Conservation (phyloP, 2,888 invertebrate genomes). For the Actias luna region DNA sequence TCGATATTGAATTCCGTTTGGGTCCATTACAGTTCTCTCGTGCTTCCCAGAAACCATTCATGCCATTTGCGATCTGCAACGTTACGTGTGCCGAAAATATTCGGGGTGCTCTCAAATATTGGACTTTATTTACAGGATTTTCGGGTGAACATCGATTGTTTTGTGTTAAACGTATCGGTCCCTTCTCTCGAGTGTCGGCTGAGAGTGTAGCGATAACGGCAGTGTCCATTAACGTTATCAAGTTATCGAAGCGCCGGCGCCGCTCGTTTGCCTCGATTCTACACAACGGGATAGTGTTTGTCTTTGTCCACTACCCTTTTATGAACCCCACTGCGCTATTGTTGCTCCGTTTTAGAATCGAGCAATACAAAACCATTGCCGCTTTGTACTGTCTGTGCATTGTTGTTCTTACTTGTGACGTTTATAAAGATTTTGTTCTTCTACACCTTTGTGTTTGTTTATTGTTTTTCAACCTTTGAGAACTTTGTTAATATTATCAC, state of each 20-base stretch:
- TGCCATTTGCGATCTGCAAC: constrained; percentile 45
- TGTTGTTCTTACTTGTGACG: not conserved
- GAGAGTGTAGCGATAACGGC: constrained; percentile 60
- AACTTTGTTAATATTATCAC: too few species aligned
- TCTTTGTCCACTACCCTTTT: constrained; percentile 6
- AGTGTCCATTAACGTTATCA: constrained; percentile 76
- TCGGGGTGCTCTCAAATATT: constrained; percentile 22
- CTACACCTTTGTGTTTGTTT: not conserved
- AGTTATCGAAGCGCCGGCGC: constrained; percentile 77
- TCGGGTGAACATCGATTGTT: constrained; percentile 23
- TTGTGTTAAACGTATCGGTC: constrained; percentile 37
- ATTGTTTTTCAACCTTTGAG: not conserved
- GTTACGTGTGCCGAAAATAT: constrained; percentile 11
- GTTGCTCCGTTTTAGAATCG: not conserved
- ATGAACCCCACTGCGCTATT: constrained; percentile 4
- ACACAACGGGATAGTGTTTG: constrained; percentile 8
- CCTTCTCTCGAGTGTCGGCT: constrained; percentile 48
- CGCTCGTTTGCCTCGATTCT: constrained; percentile 23
- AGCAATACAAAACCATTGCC: not conserved
- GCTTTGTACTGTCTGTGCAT: not conserved
- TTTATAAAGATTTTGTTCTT: not conserved
- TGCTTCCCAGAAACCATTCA: constrained; percentile 76
- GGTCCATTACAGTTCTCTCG: constrained; percentile 66
- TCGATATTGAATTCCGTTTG: constrained; percentile 68
- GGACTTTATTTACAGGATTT: constrained; percentile 9